Evolutionary conservation across 30 jellyfish, hydroid and myxozoan species (phyloP).

Genomic region (Aurelia aurita complex sp. Pacific): DNA sequence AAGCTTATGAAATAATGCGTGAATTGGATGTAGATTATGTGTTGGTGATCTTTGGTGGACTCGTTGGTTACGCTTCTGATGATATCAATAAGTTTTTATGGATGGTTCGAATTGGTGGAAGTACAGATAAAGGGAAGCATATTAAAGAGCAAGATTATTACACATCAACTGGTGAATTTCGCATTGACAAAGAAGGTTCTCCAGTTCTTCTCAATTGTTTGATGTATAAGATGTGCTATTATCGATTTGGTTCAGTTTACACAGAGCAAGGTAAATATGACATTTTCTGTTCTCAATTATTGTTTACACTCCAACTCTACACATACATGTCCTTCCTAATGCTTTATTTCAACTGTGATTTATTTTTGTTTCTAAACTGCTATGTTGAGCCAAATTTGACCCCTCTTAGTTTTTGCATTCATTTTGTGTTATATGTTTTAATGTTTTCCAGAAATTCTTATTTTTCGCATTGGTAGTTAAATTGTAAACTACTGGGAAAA

Average conservation of each 20-base stretch:
- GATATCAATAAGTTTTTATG: slow-evolving; percentile 96
- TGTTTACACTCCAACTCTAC: too few relatives aligned
- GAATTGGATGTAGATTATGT: slow-evolving; percentile 98
- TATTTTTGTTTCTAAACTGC: too few relatives aligned
- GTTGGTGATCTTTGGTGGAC: slow-evolving; percentile 97
- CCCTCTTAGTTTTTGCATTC: too few relatives aligned
- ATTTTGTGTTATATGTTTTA: too few relatives aligned
- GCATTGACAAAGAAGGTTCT: slow-evolving; percentile 97
- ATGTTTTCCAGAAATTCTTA: too few relatives aligned
- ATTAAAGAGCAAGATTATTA: slow-evolving; percentile 90
- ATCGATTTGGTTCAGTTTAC: slow-evolving; percentile 97
- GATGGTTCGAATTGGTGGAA: slow-evolving; percentile 99
- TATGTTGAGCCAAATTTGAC: too few relatives aligned
- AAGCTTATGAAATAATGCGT: slow-evolving; percentile 96
- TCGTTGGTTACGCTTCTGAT: slow-evolving; percentile 99
- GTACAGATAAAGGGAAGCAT: slow-evolving; percentile 95
- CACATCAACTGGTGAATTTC: slow-evolving; percentile 97
- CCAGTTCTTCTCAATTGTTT: slow-evolving; percentile 90
- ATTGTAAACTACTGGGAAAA: too few relatives aligned
- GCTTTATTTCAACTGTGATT: too few relatives aligned
- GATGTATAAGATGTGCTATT: slow-evolving; percentile 98
- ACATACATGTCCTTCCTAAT: too few relatives aligned
- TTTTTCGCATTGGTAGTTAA: too few relatives aligned
- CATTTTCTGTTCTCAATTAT: too few relatives aligned
- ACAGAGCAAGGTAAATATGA: slow-evolving; percentile 91